Evolutionary conservation across 2,888 invertebrate species (phyloP), one percentile per base, ranked within the genome.

Genomic region (Polydrusus tereticollis): DNA sequence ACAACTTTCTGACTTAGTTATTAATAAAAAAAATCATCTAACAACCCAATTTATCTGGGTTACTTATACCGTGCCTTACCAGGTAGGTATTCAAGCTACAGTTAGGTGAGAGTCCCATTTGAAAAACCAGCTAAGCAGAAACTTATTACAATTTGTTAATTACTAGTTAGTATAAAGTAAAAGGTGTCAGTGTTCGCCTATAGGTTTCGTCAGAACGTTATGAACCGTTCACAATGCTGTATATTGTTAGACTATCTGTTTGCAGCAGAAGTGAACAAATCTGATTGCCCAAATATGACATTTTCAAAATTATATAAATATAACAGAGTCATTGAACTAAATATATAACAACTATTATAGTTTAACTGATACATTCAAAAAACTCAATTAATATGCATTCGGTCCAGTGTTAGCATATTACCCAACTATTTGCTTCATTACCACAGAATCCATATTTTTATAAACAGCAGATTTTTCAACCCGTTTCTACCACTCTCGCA

Each of bases 71-170:
- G 26, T 65, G 16, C 59, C 21, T 6, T 59, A 59, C 26, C 26
- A 16, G 7, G 41, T 43, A 16, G 7, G 41, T 38, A 43, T 26
- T 60, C 33, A 1, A 33, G 20, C 29, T 41, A 66, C 65, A 65
- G 58, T 66, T 66, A 66, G 45, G 57, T 45, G 66, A 65, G 57
- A 65, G 58, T 43, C 66, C 66, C 58, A 66, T 45, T 66, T 58
- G 5, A 7, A 20, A 33, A 26, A 38, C 21, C 57, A 58, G 14
- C 58, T 58, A 45, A 66, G 66, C 66, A 57, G 23, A 58, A 66
- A 66, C 33, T 33, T 66, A 66, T 66, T 41, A 66, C 33, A 58
- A 58, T 66, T 43, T 16, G 33, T 66, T 66, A 66, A 66, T 66
- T 58, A 45, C 20, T 45, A 45, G 38, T 43, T 66, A 47, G 58